These are phyloP conservation scores for Hartigia nigra DNA, from an alignment of 2,888 invertebrate species.

Conservation along the genomic window DNA sequence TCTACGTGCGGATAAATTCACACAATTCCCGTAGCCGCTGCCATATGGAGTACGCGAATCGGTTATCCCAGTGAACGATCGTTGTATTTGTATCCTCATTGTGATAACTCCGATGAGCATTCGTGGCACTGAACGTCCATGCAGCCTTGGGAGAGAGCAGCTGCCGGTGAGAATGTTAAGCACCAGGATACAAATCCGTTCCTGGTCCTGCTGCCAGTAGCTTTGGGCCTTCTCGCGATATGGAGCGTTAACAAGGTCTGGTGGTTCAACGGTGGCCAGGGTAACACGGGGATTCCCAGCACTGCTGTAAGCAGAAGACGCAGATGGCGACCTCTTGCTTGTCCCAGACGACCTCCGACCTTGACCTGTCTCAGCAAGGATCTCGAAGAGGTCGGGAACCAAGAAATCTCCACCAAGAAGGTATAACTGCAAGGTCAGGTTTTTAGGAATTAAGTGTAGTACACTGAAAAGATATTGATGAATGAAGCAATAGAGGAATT, in stretches of 20 bases:
- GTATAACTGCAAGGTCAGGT: neutral
- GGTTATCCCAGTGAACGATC: neutral
- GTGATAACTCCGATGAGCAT: neutral
- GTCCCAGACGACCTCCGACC: constrained; percentile 8
- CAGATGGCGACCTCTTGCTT: constrained; percentile 4
- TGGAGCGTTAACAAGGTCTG: constrained; percentile 8
- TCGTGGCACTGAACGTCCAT: neutral
- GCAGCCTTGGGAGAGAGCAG: constrained; percentile 3
- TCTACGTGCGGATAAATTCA: neutral
- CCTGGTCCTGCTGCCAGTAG: constrained; percentile 2
- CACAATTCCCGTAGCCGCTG: neutral
- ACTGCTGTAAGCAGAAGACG: constrained; percentile 10
- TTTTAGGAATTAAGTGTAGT: neutral
- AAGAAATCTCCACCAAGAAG: neutral
- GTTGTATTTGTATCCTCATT: neutral
- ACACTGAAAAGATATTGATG: neutral
- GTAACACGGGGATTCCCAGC: constrained; percentile 8
- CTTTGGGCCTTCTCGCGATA: neutral
- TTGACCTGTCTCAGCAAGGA: neutral
- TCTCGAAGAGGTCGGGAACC: neutral
- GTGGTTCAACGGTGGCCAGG: constrained; percentile 8
- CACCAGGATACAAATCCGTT: neutral
- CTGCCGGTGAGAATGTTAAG: neutral
- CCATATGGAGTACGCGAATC: neutral
- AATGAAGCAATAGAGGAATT: neutral